Evolutionary conservation across 2,888 invertebrate genomes (phyloP).

Genomic region (Aporophyla nigra): DNA sequence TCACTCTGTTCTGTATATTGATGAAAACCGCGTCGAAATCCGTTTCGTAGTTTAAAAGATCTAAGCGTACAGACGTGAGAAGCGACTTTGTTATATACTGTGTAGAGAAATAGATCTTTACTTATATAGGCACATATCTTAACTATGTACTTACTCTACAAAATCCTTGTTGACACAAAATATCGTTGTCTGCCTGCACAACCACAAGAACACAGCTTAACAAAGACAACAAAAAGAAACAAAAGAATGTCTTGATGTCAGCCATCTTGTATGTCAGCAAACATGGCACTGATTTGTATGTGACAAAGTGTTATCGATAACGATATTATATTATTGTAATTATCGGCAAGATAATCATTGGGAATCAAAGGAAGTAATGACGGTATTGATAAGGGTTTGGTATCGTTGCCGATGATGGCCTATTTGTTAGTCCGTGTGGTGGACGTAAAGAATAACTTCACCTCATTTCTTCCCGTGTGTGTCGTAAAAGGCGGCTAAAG

Average conservation of each 20-base stretch:
- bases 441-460: too few species aligned
- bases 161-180: conserved; percentile 81
- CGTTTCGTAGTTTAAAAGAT: too few species aligned
- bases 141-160: conserved; percentile 77
- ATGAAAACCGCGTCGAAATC: too few species aligned
- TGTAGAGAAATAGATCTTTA: background rate
- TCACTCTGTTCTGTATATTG: too few species aligned
- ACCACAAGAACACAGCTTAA: conserved; percentile 60
- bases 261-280: conserved; percentile 75
- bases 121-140: background rate
- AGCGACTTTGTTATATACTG: too few species aligned
- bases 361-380: conserved; percentile 45
- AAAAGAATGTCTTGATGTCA: conserved; percentile 63
- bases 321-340: conserved; percentile 61
- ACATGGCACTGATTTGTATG: conserved; percentile 73
- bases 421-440: background rate
- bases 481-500: too few species aligned
- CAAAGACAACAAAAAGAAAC: conserved; percentile 72
- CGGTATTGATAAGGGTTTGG: conserved; percentile 38
- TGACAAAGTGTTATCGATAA: conserved; percentile 38
- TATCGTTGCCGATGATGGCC: conserved; percentile 6
- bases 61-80: too few species aligned
- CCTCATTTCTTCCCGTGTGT: too few species aligned
- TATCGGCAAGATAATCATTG: conserved; percentile 64
- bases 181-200: conserved; percentile 61